Percentiles rank a stretch among this genome's conserved stretches.
Conservation (phyloP, 2,797 vertebrate genomes). For the Galaxias olidus region DNA sequence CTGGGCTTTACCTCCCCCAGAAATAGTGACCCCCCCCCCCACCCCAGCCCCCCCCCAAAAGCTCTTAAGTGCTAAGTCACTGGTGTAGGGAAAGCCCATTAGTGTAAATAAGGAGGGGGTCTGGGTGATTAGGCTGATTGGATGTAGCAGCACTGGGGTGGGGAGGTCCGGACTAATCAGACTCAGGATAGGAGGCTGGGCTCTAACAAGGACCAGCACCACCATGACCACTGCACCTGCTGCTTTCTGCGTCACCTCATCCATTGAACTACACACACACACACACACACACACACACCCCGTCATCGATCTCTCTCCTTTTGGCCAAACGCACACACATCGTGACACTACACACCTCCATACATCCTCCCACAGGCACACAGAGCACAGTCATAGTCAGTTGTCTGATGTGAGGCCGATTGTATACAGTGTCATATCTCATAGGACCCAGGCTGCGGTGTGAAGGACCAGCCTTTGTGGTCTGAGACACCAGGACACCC, state of each 20-base stretch:
- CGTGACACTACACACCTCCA: neutral
- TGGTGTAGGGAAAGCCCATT: slow-evolving; percentile 80
- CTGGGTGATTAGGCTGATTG: slow-evolving; percentile 78
- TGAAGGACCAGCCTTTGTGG: too few relatives aligned
- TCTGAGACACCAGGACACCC: too few relatives aligned
- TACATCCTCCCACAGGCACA: neutral
- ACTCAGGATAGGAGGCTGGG: slow-evolving; percentile 68
- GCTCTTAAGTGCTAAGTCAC: slow-evolving; percentile 78
- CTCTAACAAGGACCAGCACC: slow-evolving; percentile 61
- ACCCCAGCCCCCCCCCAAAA: slow-evolving; percentile 45
- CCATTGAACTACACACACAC: slow-evolving; percentile 36
- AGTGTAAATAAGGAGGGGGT: slow-evolving; percentile 65
- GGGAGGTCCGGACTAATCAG: slow-evolving; percentile 76
- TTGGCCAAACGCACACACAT: neutral
- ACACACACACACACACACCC: slow-evolving; percentile 39
- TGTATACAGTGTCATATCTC: slow-evolving; percentile 37
- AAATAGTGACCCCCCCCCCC: slow-evolving; percentile 31
- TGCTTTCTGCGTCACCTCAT: slow-evolving; percentile 43
- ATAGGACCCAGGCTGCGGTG: too few relatives aligned
- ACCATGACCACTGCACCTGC: slow-evolving; percentile 31
- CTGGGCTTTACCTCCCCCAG: slow-evolving; percentile 37
- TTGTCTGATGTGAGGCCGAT: too few relatives aligned
- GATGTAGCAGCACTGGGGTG: slow-evolving; percentile 76
- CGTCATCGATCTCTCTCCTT: neutral
- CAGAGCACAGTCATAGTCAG: neutral